Base-by-base conservation (phyloP, 2,113 vertebrate species). In the Poeciliopsis turrubarensis region DNA sequence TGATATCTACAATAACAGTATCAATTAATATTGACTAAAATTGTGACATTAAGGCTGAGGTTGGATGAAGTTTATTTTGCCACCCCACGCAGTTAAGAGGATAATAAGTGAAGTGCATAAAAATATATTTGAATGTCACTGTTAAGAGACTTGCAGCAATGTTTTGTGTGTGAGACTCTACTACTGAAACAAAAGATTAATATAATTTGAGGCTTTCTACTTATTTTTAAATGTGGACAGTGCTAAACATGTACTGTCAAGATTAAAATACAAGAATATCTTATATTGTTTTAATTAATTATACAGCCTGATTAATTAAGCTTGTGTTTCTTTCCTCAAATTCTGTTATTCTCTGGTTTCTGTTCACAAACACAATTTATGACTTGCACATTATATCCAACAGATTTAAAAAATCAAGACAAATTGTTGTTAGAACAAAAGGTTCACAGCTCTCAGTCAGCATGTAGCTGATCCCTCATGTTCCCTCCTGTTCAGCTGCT, bases 391-490 rank as follows among this genome's bases (percentile, higher is more conserved):
- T 81, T 77, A 81, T n/a, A 57, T 10, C 25, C 51, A 57, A n/a
- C 51, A 57, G 22, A 57, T 77, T 60, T 44, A 60, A 82, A 80
- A 65, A 72, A 60, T 75, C 68, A 72, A 78, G 60, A 15, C 11
- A 19, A 73, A 66, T 70, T 65, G 73, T 68, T 60, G 47, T 34
- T 32, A 13, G 32, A 78, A 62, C 22, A 2, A 73, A 12, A 65
- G 39, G 77, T 70, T 78, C 82, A 66, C 65, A n/a, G 63, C 64
- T 72, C 72, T 73, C 62, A 57, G 54, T n/a, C 62, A 79, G 61
- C 51, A 34, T 47, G 70, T 13, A 39, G 44, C 73, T 82, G 61
- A 86, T 79, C 51, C 81, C 34, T 79, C 44, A 71, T 79, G 51
- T 66, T 73, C 22, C 60, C 75, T 82, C 30, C 60, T 41, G 54